Evolutionary conservation across 2,888 invertebrate genomes (phyloP).

Genomic region (Drosophila acutilabella): DNA sequence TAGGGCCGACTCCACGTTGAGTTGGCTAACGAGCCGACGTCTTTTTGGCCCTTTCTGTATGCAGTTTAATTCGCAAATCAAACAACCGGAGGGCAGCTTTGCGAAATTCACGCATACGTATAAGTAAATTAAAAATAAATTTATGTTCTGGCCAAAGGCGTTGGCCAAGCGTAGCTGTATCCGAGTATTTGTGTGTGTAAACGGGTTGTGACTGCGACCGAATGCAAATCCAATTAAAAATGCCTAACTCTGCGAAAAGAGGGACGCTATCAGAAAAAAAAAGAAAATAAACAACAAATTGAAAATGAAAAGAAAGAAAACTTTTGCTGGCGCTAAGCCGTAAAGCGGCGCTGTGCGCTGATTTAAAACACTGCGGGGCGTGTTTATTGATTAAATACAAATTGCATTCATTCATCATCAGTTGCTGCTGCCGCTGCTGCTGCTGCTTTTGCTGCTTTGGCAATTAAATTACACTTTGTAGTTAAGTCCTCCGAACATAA

Average conservation of each 20-base stretch:
- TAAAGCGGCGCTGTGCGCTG: slow-evolving; percentile 78
- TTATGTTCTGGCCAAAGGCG: slow-evolving; percentile 69
- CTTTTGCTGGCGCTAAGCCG: slow-evolving; percentile 72
- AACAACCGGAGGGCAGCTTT: slow-evolving; percentile 73
- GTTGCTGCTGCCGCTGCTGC: slow-evolving; percentile 26
- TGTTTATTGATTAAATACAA: slow-evolving; percentile 80
- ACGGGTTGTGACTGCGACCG: slow-evolving; percentile 48
- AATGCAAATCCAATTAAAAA: slow-evolving; percentile 80
- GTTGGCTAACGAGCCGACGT: slow-evolving; percentile 1
- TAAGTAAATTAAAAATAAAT: slow-evolving; percentile 81
- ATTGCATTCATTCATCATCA: slow-evolving; percentile 78
- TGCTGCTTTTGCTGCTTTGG: slow-evolving; percentile 40
- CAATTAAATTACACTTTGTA: slow-evolving; percentile 76
- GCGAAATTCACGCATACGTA: slow-evolving; percentile 69
- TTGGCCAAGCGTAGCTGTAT: slow-evolving; percentile 22
- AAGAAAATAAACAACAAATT: slow-evolving; percentile 4
- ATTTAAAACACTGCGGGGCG: slow-evolving; percentile 80
- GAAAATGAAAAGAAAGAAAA: not conserved
- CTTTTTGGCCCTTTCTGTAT: not conserved
- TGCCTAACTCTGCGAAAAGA: slow-evolving; percentile 48
- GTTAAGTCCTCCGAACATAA: slow-evolving; percentile 41
- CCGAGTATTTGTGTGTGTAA: slow-evolving; percentile 16
- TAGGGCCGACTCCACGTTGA: not conserved
- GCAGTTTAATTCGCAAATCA: slow-evolving; percentile 78
- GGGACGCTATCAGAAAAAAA: slow-evolving; percentile 13